Base-by-base conservation (phyloP, 2,888 invertebrate species). In the Bellardia bayeri region DNA sequence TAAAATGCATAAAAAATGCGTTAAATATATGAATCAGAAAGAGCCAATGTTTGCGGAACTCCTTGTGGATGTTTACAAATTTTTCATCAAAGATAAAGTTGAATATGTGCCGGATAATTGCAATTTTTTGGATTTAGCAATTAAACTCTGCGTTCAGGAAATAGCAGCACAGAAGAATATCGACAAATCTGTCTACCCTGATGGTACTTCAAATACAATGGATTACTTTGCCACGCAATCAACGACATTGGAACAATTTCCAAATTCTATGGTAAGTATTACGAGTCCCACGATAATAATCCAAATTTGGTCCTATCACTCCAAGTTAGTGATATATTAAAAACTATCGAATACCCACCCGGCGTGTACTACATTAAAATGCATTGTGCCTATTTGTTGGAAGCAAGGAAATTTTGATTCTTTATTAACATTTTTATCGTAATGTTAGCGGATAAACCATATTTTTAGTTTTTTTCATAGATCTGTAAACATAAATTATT, bases 51-150 rank as follows among this genome's bases (percentile, higher is more conserved):
- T 97, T 89, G 94, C 95, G 2, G 94, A 95, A 72, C 94, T 97
- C 85, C 92, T 97, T 0, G 94, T 95, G 4, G 97, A 97, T 66
- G 95, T 96, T 3, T 97, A 96, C 90, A 96, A 96, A 91, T 94
- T 95, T 58, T 95, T 95, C 45, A 95, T 94, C 56, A 94, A 95
- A 37, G 95, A 95, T 72, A 95, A 95, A 89, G 89, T 92, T 90
- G 95, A 95, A 63, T 90, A 90, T 88, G 92, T 95, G 75, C 94
- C 95, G 11, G 96, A 96, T 89, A 96, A 95, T 89, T 93, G 94
- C 82, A 96, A 96, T 91, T 93, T 95, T 11, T 93, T 96, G 6
- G 97, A 97, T 89, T 93, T 96, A 54, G 96, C 96, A 69, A 94
- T 96, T 89, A 97, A 96, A 91, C 96, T 96, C 90, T 96, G 97